These are phyloP conservation scores for Zapus hudsonius DNA, from an alignment of 2,113 vertebrate genomes.

Conservation along the genomic window DNA sequence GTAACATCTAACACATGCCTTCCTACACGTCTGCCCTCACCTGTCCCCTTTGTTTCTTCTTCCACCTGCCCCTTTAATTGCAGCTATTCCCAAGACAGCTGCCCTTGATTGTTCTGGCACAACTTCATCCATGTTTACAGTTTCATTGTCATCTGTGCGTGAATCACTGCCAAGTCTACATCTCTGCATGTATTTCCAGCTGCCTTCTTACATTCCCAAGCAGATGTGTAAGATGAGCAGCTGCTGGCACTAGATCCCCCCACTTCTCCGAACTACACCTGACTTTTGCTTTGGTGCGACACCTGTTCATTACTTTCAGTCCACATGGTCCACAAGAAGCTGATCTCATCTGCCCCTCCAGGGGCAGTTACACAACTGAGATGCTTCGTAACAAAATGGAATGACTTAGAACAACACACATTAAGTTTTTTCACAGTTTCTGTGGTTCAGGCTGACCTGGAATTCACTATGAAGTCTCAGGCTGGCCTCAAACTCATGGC, in stretches of 20 bases:
- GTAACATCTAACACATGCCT: neutral
- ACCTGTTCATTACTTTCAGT: neutral
- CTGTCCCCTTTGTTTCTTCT: neutral
- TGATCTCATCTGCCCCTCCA: neutral
- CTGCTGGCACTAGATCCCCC: neutral
- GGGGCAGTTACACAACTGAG: neutral
- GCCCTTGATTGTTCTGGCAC: neutral
- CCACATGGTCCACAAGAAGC: neutral
- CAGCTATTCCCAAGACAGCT: neutral
- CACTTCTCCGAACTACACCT: neutral
- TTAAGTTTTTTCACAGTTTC: neutral
- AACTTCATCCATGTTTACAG: neutral
- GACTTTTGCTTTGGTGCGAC: neutral
- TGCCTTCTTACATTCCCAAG: neutral
- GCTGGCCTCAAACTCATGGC: too few species aligned
- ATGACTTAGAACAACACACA: neutral
- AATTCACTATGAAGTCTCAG: too few species aligned
- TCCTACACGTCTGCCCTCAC: neutral
- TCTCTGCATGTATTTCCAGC: neutral
- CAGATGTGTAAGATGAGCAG: neutral
- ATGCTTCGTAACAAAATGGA: neutral
- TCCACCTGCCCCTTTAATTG: neutral
- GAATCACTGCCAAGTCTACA: neutral
- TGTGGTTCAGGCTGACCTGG: neutral
- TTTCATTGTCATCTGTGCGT: neutral